These are phyloP conservation scores for Plecturocebus donacophilus DNA, from an alignment of 2,113 vertebrate genomes.

Conservation along the genomic window DNA sequence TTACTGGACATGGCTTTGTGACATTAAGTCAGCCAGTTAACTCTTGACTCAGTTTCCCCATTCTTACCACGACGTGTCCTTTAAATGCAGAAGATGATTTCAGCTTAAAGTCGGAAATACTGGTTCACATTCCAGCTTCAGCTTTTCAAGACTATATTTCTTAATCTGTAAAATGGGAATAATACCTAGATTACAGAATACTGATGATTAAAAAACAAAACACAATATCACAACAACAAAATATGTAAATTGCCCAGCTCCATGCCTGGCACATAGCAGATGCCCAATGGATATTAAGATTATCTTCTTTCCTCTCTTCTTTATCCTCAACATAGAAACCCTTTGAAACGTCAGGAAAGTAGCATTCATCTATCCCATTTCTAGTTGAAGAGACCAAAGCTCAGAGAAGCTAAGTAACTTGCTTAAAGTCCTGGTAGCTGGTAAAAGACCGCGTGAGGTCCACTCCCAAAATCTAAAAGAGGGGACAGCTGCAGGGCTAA, in stretches of 20 bases:
- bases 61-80: background rate
- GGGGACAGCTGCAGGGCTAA: background rate
- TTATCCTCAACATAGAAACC: constrained; percentile 5
- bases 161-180: background rate
- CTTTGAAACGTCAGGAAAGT: background rate
- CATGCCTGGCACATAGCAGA: background rate
- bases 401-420: constrained; percentile 9
- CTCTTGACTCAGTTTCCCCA: background rate
- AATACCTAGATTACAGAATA: background rate
- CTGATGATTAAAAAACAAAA: background rate
- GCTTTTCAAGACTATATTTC: background rate
- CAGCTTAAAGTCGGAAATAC: background rate
- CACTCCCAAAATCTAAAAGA: background rate
- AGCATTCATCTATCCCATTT: background rate
- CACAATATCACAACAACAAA: background rate
- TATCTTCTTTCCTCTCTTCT: background rate
- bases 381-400: background rate
- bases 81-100: background rate
- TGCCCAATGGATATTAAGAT: fast-evolving
- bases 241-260: background rate
- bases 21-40: background rate
- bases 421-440: background rate
- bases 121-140: background rate
- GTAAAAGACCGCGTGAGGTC: background rate
- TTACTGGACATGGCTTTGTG: background rate